These are phyloP conservation scores for Maconellicoccus hirsutus DNA, from an alignment of 1,140 invertebrate genomes.

Conservation along the genomic window DNA sequence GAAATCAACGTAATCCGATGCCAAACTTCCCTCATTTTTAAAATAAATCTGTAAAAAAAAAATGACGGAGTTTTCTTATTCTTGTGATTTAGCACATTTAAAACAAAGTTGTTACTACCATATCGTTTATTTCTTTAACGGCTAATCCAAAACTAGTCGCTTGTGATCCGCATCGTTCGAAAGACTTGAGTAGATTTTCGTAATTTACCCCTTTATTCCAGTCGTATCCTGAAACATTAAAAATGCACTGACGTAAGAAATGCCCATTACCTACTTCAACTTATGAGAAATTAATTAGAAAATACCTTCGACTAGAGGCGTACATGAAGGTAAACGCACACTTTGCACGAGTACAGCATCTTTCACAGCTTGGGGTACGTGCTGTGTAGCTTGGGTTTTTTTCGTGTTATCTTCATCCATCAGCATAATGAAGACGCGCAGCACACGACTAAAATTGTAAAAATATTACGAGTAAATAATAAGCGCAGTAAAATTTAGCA, in stretches of 20 bases:
- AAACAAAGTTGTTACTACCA: slow-evolving; percentile 48
- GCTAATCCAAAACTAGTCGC: slow-evolving; percentile 88
- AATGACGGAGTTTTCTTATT: no score
- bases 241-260: slow-evolving; percentile 13
- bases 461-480: no score
- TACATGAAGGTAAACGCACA: slow-evolving; percentile 45
- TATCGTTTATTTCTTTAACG: slow-evolving; percentile 82
- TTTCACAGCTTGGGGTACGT: slow-evolving; percentile 35
- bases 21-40: neutral
- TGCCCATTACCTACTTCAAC: neutral
- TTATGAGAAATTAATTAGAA: neutral
- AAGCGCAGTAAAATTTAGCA: no score
- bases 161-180: slow-evolving; percentile 80
- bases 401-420: neutral
- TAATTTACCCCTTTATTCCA: slow-evolving; percentile 89
- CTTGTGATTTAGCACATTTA: slow-evolving; percentile 6
- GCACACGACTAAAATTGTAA: no score
- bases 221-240: slow-evolving; percentile 57
- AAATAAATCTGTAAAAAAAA: neutral
- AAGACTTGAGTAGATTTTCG: slow-evolving; percentile 67
- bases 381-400: neutral
- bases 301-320: slow-evolving; percentile 48
- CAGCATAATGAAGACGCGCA: neutral
- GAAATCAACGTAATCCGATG: slow-evolving; percentile 51
- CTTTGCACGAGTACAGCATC: slow-evolving; percentile 55